phyloP scores from a whole-genome alignment of 1,140 invertebrate species.

The Elymnias hypermnestra region DNA sequence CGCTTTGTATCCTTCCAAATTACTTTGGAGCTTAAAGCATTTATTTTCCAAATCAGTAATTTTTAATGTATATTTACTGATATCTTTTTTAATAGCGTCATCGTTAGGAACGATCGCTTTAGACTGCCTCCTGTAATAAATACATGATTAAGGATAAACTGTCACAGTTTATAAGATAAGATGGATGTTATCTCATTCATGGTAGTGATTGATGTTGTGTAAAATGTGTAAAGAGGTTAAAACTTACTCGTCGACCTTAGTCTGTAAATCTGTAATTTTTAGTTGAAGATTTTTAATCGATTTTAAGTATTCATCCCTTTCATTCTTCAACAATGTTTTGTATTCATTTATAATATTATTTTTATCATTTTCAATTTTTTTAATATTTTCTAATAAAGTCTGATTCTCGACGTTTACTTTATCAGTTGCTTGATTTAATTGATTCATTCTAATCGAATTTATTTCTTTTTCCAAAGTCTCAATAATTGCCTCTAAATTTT shows the following conservation, averaged over 20 bases:
- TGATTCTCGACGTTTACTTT: conserved; percentile 41
- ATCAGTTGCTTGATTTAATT: conserved; percentile 30
- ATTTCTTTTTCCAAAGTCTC: conserved; percentile 40
- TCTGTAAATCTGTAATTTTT: conserved; percentile 47
- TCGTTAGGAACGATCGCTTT: conserved; percentile 23
- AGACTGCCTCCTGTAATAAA: conserved; percentile 45
- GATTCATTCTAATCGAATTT: conserved; percentile 30
- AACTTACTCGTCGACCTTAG: conserved; percentile 54
- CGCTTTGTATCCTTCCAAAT: conserved; percentile 49
- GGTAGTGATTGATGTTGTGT: conserved; percentile 32
- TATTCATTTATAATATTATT: conserved; percentile 51
- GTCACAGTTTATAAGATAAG: conserved; percentile 16
- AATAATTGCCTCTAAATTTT: conserved; percentile 30
- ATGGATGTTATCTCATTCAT: conserved; percentile 26
- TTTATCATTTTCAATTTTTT: conserved; percentile 65
- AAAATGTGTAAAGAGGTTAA: background rate
- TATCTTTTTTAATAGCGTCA: conserved; percentile 41
- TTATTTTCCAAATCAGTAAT: conserved; percentile 62
- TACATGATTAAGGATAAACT: conserved; percentile 27
- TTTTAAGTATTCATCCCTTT: conserved; percentile 57
- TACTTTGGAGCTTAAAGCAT: conserved; percentile 62
- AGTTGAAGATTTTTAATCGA: conserved; percentile 48
- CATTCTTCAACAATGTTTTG: conserved; percentile 53
- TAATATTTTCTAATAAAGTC: conserved; percentile 40
- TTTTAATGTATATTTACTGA: conserved; percentile 53